Evolutionary conservation across 2,797 vertebrate genomes (phyloP), one percentile per base, ranked within the genome.

Genomic region (Pelodytes ibericus): DNA sequence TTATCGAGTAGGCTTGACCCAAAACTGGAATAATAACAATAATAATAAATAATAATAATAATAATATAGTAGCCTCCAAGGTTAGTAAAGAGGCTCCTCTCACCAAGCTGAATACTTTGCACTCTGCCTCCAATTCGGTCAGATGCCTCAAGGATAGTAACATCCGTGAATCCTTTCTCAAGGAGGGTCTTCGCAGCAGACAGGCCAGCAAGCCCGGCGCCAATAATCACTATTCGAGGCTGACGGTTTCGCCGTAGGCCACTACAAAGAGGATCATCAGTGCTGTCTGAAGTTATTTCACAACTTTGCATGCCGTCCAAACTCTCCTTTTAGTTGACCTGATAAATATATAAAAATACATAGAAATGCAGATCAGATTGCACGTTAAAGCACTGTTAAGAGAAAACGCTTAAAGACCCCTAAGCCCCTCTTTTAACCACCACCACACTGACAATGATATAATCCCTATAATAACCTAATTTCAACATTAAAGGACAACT

Each of bases 281-380:
- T 96, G 93, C 96, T 97, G 90, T 99, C 97, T 91, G 93, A 96
- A 94, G 96, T 96, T 95, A 95, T 94, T 94, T 99, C 96, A 97
- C 96, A 98, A 99, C 96, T 99, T 99, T 99, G 98, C 98, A 99
- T 99, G 94, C 98, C 98, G 95, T 96, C 96, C 94, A 91, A 94
- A 86, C 95, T 98, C 93, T 89, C 94, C 94, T 96, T 92, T 92
- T 93, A 95, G 93, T 90, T 89, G 91, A 94, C 93, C 97, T 99
- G 83, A 0, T 18, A 22, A 47, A 65, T 30, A 66, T 67, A 65
- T 1, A 74, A 57, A 68, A 0, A 36, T 26, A 39, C 0, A 51
- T 0, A 30, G 5, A 51, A 47, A 20, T 26, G n/a, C n/a, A n/a
- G n/a, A n/a, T n/a, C n/a, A n/a, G n/a, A n/a, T n/a, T n/a, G n/a